Conservation (phyloP, 2,888 invertebrate genomes). For the Cyclophora albipunctata region DNA sequence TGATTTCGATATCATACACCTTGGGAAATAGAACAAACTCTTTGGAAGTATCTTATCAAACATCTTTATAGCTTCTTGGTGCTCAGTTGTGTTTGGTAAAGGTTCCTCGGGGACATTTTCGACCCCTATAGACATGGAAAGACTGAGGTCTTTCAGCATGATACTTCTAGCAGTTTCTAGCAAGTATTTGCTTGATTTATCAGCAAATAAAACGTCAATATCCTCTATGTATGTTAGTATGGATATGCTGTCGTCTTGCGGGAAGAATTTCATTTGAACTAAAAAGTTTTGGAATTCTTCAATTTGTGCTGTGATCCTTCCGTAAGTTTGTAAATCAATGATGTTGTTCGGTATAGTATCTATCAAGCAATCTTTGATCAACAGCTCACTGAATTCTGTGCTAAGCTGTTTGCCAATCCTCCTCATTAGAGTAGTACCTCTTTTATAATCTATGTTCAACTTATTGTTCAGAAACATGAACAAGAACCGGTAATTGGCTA, state of each 20-base stretch:
- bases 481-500: constrained; percentile 72
- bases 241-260: constrained; percentile 62
- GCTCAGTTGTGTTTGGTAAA: constrained; percentile 9
- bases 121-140: constrained; percentile 76
- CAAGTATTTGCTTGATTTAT: constrained; percentile 83
- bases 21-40: constrained; percentile 66
- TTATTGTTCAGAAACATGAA: constrained; percentile 75
- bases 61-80: constrained; percentile 52
- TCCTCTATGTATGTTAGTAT: constrained; percentile 82
- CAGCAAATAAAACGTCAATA: constrained; percentile 84
- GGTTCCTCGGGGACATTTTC: constrained; percentile 46
- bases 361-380: constrained; percentile 84
- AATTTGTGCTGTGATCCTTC: constrained; percentile 77
- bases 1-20: constrained; percentile 77
- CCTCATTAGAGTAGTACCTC: constrained; percentile 63
- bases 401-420: constrained; percentile 74
- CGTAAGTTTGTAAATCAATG: constrained; percentile 80
- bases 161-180: constrained; percentile 80
- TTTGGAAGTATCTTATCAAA: constrained; percentile 59
- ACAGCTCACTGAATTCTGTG: constrained; percentile 76
- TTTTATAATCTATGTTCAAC: constrained; percentile 65
- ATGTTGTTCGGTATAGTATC: constrained; percentile 85
- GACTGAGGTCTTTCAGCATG: constrained; percentile 88
- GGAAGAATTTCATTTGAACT: constrained; percentile 75
- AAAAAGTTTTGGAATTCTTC: constrained; percentile 79